phyloP scores from a whole-genome alignment of 2,888 invertebrate species.

The Drosophila testacea region DNA sequence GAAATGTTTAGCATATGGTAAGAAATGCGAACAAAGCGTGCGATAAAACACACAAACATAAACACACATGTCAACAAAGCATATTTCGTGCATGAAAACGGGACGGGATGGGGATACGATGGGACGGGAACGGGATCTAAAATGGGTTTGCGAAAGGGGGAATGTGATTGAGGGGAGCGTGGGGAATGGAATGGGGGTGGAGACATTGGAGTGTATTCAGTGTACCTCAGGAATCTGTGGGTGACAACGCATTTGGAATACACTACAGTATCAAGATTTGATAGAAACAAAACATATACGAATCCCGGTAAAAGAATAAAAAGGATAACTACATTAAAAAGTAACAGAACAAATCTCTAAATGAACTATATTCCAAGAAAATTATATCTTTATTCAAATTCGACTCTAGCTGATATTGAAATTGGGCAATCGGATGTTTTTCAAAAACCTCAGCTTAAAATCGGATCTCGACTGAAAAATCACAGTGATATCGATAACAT shows the following conservation, averaged over 20 bases:
- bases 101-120: slow-evolving; percentile 20
- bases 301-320: too few species aligned
- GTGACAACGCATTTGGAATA: slow-evolving; percentile 3
- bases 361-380: too few species aligned
- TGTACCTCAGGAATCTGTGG: background rate
- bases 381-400: too few species aligned
- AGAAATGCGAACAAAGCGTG: slow-evolving; percentile 61
- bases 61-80: slow-evolving; percentile 57
- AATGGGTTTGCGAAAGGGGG: slow-evolving; percentile 37
- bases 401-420: too few species aligned
- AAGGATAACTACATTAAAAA: too few species aligned
- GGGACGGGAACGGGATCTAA: slow-evolving; percentile 28
- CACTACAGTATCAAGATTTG: background rate
- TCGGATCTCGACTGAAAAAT: too few species aligned
- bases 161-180: background rate
- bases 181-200: background rate
- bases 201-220: background rate
- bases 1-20: slow-evolving; percentile 69
- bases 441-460: too few species aligned
- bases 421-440: too few species aligned
- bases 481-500: too few species aligned
- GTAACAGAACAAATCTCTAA: too few species aligned
- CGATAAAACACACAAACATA: slow-evolving; percentile 49
- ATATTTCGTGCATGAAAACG: slow-evolving; percentile 57
- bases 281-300: too few species aligned